phyloP scores from a whole-genome alignment of 2,113 vertebrate genomes.

The Atlantisia rogersi region DNA sequence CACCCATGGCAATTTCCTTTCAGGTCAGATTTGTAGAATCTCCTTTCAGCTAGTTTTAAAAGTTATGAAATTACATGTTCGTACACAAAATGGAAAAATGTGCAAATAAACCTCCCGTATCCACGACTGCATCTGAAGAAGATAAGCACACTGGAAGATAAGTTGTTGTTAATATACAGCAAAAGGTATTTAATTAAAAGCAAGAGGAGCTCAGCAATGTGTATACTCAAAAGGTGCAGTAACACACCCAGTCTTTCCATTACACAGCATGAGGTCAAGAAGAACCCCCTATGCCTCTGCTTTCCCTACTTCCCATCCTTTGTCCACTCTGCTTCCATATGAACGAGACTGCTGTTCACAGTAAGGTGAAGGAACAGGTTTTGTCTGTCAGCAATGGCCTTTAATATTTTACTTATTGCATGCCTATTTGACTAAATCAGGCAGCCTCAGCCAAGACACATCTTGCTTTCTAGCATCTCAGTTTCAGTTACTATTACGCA shows the following conservation, averaged over 20 bases:
- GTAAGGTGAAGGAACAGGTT: background rate
- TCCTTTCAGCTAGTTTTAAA: background rate
- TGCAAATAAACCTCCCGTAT: background rate
- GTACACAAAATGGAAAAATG: background rate
- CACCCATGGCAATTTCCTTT: background rate
- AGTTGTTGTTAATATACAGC: background rate
- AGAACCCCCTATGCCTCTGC: background rate
- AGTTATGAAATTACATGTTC: background rate
- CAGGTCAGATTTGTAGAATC: background rate
- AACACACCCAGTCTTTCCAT: background rate
- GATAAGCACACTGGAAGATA: background rate
- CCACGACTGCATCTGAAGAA: background rate
- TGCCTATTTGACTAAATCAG: constrained; percentile 34
- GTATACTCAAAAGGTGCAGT: background rate
- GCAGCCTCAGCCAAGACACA: constrained; percentile 62
- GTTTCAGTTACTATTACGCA: constrained; percentile 71
- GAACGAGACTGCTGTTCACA: background rate
- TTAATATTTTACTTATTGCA: constrained; percentile 10
- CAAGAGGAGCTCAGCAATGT: background rate
- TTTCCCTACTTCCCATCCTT: background rate
- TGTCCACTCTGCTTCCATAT: background rate
- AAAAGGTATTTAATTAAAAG: background rate
- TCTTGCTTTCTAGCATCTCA: constrained; percentile 63
- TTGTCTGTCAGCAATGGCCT: background rate
- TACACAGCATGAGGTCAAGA: background rate